Percentiles rank a stretch among this genome's conserved stretches.
Evolutionary conservation across 2,888 invertebrate species (phyloP).

Genomic region (Entomobrya multifasciata): DNA sequence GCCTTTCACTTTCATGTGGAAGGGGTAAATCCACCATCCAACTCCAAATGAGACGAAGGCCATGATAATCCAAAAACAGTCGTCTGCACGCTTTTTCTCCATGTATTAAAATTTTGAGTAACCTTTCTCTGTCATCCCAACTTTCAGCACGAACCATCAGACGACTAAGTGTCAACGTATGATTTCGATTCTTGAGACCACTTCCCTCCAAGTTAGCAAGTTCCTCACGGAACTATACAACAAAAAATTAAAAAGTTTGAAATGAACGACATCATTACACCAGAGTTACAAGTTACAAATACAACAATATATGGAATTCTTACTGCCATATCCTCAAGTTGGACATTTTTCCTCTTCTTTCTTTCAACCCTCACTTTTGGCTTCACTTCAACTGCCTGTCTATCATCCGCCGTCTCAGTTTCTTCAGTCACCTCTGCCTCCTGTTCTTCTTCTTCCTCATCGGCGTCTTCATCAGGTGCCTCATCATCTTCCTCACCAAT

Average conservation of each 20-base stretch:
- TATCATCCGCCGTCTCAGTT: conserved; percentile 81
- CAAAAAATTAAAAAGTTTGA: no score
- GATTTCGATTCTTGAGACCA: conserved; percentile 93
- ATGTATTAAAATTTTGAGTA: conserved; percentile 89
- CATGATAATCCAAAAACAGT: conserved; percentile 96
- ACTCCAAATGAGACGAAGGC: conserved; percentile 92
- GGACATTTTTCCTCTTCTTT: conserved; percentile 82
- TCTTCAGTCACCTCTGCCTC: conserved; percentile 80
- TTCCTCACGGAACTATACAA: conserved; percentile 88
- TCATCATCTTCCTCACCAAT: conserved; percentile 93
- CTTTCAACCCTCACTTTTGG: conserved; percentile 82
- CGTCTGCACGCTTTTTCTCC: conserved; percentile 91
- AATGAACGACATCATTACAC: neutral
- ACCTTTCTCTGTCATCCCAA: conserved; percentile 85
- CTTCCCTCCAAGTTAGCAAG: conserved; percentile 89
- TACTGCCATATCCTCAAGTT: conserved; percentile 86
- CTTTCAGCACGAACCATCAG: conserved; percentile 96
- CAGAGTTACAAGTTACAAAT: no score
- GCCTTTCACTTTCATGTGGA: conserved; percentile 78
- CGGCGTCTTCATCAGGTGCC: conserved; percentile 81
- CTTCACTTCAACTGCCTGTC: conserved; percentile 81
- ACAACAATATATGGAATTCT: conserved; percentile 70
- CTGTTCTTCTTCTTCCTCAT: conserved; percentile 80
- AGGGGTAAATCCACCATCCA: conserved; percentile 92
- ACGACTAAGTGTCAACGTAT: conserved; percentile 93